phyloP scores from a whole-genome alignment of 2,113 vertebrate species.

The Hiodon tergisus region DNA sequence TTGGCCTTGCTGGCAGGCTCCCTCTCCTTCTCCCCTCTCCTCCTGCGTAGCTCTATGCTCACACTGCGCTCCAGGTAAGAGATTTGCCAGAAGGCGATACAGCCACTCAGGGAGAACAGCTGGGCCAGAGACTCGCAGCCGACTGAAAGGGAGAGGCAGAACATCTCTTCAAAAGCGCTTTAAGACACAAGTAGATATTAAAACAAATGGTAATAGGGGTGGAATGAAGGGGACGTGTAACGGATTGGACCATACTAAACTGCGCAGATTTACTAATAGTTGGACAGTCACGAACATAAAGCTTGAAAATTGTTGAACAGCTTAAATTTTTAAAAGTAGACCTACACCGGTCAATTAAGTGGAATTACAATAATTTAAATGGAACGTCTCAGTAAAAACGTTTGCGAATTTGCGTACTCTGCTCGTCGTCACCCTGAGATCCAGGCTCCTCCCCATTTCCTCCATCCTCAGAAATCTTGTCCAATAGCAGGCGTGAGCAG shows the following conservation, averaged over 20 bases:
- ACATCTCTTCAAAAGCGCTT: not conserved
- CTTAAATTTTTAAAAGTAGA: too few relatives aligned
- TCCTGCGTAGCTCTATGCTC: conserved; percentile 78
- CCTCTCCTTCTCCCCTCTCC: conserved; percentile 68
- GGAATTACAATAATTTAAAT: too few relatives aligned
- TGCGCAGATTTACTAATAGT: too few relatives aligned
- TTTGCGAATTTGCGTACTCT: conserved; percentile 36
- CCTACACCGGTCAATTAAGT: too few relatives aligned
- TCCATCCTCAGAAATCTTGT: conserved; percentile 41
- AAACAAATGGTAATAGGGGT: too few relatives aligned
- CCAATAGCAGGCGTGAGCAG: conserved; percentile 60
- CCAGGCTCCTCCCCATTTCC: conserved; percentile 32
- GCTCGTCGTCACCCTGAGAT: conserved; percentile 50
- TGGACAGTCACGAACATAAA: too few relatives aligned
- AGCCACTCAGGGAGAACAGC: conserved; percentile 80
- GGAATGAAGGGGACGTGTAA: too few relatives aligned
- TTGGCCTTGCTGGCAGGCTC: conserved; percentile 59
- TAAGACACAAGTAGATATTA: too few relatives aligned
- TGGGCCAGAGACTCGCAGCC: conserved; percentile 72
- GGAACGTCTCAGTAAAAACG: not conserved
- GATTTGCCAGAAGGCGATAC: conserved; percentile 87
- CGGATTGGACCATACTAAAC: too few relatives aligned
- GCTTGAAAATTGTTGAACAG: too few relatives aligned
- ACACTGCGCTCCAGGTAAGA: conserved; percentile 81
- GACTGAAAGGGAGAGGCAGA: conserved; percentile 53